Conservation (phyloP, 2,888 invertebrate genomes). For the Drosophila stalkeri region DNA sequence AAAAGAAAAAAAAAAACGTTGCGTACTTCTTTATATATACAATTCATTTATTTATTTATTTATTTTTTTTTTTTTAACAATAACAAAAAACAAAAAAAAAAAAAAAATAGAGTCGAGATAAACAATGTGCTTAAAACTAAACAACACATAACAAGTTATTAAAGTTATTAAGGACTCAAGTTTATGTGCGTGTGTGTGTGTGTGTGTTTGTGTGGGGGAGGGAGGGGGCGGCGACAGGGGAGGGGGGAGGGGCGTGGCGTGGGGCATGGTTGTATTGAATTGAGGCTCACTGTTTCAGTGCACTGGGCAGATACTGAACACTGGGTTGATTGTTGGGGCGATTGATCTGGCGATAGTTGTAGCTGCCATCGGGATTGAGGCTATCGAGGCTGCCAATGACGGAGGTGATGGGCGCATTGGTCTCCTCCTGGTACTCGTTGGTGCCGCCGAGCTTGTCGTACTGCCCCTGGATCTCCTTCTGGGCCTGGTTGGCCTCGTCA, state of each 20-base stretch:
- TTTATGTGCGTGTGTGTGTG: neutral
- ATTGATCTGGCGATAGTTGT: conserved; percentile 78
- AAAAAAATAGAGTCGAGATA: conserved; percentile 46
- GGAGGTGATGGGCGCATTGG: conserved; percentile 79
- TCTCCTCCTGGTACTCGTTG: conserved; percentile 80
- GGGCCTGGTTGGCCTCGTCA: conserved; percentile 84
- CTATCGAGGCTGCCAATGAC: conserved; percentile 81
- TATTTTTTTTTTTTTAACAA: conserved; percentile 47
- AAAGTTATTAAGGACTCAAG: conserved; percentile 6
- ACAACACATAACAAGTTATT: conserved; percentile 56
- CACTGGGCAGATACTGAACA: conserved; percentile 76
- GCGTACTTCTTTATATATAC: conserved; percentile 49
- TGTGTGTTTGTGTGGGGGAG: too few species aligned
- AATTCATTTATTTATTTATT: conserved; percentile 44
- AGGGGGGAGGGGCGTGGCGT: neutral
- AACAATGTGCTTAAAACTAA: conserved; percentile 63
- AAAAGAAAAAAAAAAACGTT: conserved; percentile 16
- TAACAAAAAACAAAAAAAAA: conserved; percentile 46
- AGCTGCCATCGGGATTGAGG: conserved; percentile 81
- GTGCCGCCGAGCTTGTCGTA: conserved; percentile 83
- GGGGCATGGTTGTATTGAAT: neutral
- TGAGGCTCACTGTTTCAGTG: conserved; percentile 54
- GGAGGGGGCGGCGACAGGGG: neutral
- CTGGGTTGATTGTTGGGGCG: conserved; percentile 53
- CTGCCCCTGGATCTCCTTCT: conserved; percentile 84